Evolutionary conservation across 2,797 vertebrate genomes (phyloP).

Genomic region (Pseudochirops corinnae): DNA sequence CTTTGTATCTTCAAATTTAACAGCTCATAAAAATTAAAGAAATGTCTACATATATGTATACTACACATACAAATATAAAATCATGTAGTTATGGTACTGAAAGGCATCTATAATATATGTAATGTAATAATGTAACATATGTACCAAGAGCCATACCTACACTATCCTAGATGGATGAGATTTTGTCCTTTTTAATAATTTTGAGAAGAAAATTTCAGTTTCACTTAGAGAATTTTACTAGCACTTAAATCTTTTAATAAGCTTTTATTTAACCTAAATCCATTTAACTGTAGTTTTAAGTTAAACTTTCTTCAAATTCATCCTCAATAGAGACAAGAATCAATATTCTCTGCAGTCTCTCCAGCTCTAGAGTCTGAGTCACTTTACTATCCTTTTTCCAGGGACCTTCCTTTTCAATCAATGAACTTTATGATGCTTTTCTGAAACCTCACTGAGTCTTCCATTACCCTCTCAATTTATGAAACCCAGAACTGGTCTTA

Average conservation of each 20-base stretch:
- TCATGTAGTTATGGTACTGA: slow-evolving; percentile 25
- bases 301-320: slow-evolving; percentile 52
- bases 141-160: background rate
- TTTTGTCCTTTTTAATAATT: slow-evolving; percentile 40
- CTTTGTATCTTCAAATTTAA: slow-evolving; percentile 37
- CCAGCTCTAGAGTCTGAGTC: slow-evolving; percentile 13
- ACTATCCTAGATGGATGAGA: background rate
- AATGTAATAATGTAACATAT: too few relatives aligned
- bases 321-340: slow-evolving; percentile 30
- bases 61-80: slow-evolving; percentile 5
- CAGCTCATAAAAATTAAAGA: slow-evolving; percentile 34
- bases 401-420: slow-evolving; percentile 33
- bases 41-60: background rate
- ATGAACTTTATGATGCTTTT: slow-evolving; percentile 21
- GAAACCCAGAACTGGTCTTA: background rate
- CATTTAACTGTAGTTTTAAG: slow-evolving; percentile 11
- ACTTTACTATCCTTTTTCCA: background rate
- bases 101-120: slow-evolving; percentile 21
- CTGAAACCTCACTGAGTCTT: slow-evolving; percentile 45
- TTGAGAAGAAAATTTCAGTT: slow-evolving; percentile 32
- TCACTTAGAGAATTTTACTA: slow-evolving; percentile 43
- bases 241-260: slow-evolving; percentile 13
- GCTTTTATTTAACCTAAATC: background rate
- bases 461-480: background rate
- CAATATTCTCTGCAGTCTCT: slow-evolving; percentile 2